These are phyloP conservation scores for Tetraodon nigroviridis DNA, from an alignment of 2,113 vertebrate genomes.

Conservation along the genomic window DNA sequence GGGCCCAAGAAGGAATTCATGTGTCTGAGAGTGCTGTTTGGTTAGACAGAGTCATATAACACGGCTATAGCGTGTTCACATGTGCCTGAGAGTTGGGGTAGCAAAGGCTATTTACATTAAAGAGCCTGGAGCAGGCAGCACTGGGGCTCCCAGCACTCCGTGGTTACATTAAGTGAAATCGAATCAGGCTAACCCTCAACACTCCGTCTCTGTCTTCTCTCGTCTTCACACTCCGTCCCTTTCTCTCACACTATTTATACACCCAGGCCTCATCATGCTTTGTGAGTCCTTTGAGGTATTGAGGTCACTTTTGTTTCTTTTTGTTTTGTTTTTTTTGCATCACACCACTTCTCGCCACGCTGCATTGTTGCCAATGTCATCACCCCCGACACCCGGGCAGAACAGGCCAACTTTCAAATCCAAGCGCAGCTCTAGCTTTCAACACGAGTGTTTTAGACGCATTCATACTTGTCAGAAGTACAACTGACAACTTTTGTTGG, in stretches of 20 bases:
- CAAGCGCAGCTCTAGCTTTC: conserved; percentile 13
- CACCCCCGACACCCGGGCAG: conserved; percentile 11
- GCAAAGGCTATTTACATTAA: conserved; percentile 72
- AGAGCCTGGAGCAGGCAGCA: conserved; percentile 56
- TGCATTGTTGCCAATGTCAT: conserved; percentile 24
- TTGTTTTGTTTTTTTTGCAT: no score
- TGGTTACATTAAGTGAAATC: conserved; percentile 71
- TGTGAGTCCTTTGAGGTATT: conserved; percentile 2
- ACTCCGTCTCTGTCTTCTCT: conserved; percentile 46
- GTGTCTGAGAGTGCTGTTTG: conserved; percentile 68
- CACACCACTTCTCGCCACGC: no score
- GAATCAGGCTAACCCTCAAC: conserved; percentile 55
- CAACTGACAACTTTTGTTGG: neutral
- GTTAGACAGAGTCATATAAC: conserved; percentile 74
- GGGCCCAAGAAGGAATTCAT: conserved; percentile 56
- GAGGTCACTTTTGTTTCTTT: neutral
- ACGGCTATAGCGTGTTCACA: conserved; percentile 55
- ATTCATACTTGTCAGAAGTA: conserved; percentile 39
- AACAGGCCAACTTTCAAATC: conserved; percentile 3
- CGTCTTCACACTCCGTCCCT: conserved; percentile 33
- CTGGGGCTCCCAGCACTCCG: conserved; percentile 59
- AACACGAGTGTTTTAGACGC: conserved; percentile 34
- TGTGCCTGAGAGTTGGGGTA: conserved; percentile 55
- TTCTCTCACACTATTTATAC: conserved; percentile 21
- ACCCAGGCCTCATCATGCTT: conserved; percentile 2